A percentile compares a stretch with the other conserved stretches of the same genome.
These are phyloP conservation scores for Oscheius sp. DNA, from an alignment of 1,140 invertebrate genomes.

Conservation along the genomic window DNA sequence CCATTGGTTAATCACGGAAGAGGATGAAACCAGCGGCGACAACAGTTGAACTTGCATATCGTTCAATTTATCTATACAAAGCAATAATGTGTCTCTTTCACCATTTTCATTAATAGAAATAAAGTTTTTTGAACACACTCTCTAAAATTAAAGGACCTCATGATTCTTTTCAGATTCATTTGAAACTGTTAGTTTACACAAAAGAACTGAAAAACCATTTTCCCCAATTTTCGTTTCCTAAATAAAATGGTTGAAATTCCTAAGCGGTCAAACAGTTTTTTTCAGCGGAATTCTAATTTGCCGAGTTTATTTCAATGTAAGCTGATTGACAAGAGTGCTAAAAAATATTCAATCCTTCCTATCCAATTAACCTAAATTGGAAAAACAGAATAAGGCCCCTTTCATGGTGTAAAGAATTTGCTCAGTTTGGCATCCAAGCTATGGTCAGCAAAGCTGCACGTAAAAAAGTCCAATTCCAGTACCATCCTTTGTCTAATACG, in stretches of 20 bases:
- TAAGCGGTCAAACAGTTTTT: not conserved
- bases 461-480: too few species aligned
- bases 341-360: not conserved
- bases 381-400: too few species aligned
- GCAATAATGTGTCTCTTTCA: not conserved
- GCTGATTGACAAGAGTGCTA: too few species aligned
- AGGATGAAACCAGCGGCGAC: not conserved
- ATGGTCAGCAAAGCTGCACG: too few species aligned
- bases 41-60: not conserved
- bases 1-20: constrained; percentile 25
- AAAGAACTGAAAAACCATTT: not conserved
- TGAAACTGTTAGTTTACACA: not conserved
- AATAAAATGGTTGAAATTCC: not conserved
- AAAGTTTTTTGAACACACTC: not conserved
- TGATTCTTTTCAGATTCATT: not conserved
- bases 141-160: not conserved
- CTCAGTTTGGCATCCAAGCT: too few species aligned
- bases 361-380: not conserved
- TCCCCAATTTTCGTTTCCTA: not conserved
- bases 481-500: too few species aligned
- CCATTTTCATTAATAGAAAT: too few species aligned
- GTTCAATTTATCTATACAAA: not conserved
- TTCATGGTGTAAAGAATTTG: too few species aligned
- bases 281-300: not conserved
- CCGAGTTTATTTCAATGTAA: not conserved